These are phyloP conservation scores for Turritopsis dohrnii DNA, from an alignment of 30 jellyfish, hydroid and myxozoan genomes.

Conservation along the genomic window DNA sequence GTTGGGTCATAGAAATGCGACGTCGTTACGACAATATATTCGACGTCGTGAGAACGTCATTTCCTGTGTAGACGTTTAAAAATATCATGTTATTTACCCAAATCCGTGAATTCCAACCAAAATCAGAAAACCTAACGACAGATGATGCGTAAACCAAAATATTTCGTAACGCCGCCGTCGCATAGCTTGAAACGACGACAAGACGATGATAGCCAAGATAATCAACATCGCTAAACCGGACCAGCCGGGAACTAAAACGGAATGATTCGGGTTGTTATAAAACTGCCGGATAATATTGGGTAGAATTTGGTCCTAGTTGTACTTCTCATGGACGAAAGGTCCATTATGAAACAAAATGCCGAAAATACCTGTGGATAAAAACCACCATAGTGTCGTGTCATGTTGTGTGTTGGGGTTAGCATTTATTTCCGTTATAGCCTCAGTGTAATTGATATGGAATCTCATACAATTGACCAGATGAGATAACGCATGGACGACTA, in stretches of 20 bases:
- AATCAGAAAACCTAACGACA: slow-evolving; percentile 44
- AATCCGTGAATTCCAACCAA: slow-evolving; percentile 65
- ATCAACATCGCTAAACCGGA: slow-evolving; percentile 60
- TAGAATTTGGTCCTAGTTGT: too few species aligned
- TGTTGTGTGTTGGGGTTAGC: neutral
- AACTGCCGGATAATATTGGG: too few species aligned
- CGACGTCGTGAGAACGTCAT: neutral
- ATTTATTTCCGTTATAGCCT: slow-evolving; percentile 36
- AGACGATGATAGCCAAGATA: slow-evolving; percentile 52
- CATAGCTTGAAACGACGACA: slow-evolving; percentile 40
- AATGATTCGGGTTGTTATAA: neutral
- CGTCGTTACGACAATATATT: too few species aligned
- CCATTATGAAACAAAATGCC: neutral
- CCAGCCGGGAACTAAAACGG: slow-evolving; percentile 69
- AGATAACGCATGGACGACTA: slow-evolving; percentile 60
- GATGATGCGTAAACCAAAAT: slow-evolving; percentile 87
- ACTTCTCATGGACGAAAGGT: too few species aligned
- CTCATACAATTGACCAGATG: slow-evolving; percentile 65
- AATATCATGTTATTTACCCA: slow-evolving; percentile 47
- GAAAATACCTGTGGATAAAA: slow-evolving; percentile 14
- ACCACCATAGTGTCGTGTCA: slow-evolving; percentile 33
- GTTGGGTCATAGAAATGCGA: too few species aligned
- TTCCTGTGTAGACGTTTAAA: neutral
- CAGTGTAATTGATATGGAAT: slow-evolving; percentile 38
- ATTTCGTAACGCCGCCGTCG: slow-evolving; percentile 63